A percentile compares a stretch with the other conserved stretches of the same genome.
These are phyloP conservation scores for Alethe diademata DNA, from an alignment of 2,113 vertebrate species.

Conservation along the genomic window DNA sequence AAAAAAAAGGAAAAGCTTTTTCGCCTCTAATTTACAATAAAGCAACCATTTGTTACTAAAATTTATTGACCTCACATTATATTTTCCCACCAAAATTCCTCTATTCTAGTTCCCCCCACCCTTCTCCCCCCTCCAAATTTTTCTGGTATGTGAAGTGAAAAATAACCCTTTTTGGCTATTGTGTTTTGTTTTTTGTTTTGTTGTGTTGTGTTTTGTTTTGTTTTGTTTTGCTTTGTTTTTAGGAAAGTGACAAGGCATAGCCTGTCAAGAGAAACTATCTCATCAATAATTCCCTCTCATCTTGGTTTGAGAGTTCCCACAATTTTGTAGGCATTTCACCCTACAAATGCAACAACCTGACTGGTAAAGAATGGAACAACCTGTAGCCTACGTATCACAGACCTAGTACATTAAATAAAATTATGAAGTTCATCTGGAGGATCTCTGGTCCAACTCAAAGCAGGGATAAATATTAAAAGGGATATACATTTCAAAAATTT, in stretches of 20 bases:
- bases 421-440: background rate
- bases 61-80: background rate
- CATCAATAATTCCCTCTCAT: background rate
- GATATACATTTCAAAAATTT: background rate
- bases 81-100: background rate
- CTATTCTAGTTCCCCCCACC: accelerated
- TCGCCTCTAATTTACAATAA: background rate
- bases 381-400: background rate
- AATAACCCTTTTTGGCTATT: accelerated
- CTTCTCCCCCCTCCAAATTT: accelerated
- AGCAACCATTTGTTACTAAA: background rate
- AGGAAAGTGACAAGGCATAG: background rate
- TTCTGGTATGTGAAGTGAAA: background rate
- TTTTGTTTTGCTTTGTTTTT: background rate
- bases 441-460: background rate
- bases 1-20: background rate
- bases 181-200: too few relatives aligned
- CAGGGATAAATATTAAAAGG: background rate
- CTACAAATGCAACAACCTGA: background rate
- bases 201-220: background rate
- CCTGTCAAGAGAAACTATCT: background rate
- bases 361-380: background rate
- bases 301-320: background rate
- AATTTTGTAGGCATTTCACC: background rate
- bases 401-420: background rate